Base-by-base conservation (phyloP, 2,113 vertebrate genomes). In the Chloropsis cyanopogon region DNA sequence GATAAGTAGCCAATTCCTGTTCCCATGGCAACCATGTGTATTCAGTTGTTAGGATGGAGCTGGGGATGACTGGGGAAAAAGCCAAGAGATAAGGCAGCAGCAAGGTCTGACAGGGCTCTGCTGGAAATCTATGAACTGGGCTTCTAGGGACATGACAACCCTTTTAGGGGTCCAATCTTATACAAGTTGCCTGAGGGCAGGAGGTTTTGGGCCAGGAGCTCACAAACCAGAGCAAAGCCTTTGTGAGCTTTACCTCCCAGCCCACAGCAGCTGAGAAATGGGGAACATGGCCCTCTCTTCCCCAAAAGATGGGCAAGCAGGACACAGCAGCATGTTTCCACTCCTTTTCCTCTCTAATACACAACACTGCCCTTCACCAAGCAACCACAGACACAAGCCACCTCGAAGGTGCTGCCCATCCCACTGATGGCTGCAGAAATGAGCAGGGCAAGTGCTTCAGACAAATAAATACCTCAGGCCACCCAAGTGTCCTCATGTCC, bases 21-120 rank as follows among this genome's bases (percentile, higher is more conserved):
- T 88, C 26, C 80, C 53, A 35, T 61, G 52, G 82, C 41, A 93
- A 92, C 76, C 17, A 5, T 1, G 2, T 12, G 8, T 7, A 21
- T 23, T 35, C 79, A 9, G 24, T 31, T 29, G 10, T 59, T 23
- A 5, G 3, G 21, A 4, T 44, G 59, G 49, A 7, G 13, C 8
- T 79, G 13, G 23, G 68, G 28, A 52, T 52, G 69, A 3, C 33
- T 29, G 68, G 35, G 72, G 56, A 66, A 71, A n/a, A 60, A 89
- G 24, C 52, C 69, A 81, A 54, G 23, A 44, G 66, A 9, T 14
- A 25, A 64, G 24, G 70, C 2, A 1, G 52, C 12, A 3, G 54
- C 10, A 21, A 26, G 2, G 0, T 21, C 47, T 2, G 4, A 3
- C 3, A 2, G 9, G 41, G 44, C 20, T 56, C 29, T 73, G 68